Evolutionary conservation across 2,888 invertebrate species (phyloP), one percentile per base, ranked within the genome.

Genomic region (Amphipyra tragopoginis): DNA sequence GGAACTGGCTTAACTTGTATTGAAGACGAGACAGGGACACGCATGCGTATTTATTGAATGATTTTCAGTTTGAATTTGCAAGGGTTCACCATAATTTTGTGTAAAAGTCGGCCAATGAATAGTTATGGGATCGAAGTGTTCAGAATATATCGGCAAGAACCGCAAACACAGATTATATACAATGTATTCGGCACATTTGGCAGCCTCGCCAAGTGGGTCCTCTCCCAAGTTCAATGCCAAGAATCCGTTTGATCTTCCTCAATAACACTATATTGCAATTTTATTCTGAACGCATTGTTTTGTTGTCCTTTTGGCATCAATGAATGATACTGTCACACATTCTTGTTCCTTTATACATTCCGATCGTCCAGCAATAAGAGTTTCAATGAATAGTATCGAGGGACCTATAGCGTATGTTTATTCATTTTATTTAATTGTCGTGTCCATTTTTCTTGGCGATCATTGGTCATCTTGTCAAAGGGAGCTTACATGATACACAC

Each of bases 221-320:
- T n/a, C 57, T 76, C 72, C 81, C 91, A 91, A 91, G 91, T 90
- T 91, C 92, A 92, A 87, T 93, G 93, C 93, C 93, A 93, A 93
- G 91, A 91, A 88, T 90, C 83, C 83, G 86, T 79, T 81, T 76
- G 68, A 79, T 83, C 79, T 81, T 77, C 80, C 76, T 80, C 69
- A 79, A 77, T 85, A 86, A 84, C 77, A 80, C 70, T 82, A 69
- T 68, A 76, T 81, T 81, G 77, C 75, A 42, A 56, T 65, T 54
- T 79, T 83, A 86, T 88, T 88, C 88, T 49, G 65, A 55, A 72
- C 85, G 79, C 81, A 78, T 70, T 63, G 53, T 69, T 74, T 58
- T 58, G 14, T 62, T 55, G 48, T 34, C 52, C 58, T 64, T 75
- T 71, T 78, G 68, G 63, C 76, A 66, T 60, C 50, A 47, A 62